Base-by-base conservation (phyloP, 2,797 vertebrate species). In the Picus viridis region DNA sequence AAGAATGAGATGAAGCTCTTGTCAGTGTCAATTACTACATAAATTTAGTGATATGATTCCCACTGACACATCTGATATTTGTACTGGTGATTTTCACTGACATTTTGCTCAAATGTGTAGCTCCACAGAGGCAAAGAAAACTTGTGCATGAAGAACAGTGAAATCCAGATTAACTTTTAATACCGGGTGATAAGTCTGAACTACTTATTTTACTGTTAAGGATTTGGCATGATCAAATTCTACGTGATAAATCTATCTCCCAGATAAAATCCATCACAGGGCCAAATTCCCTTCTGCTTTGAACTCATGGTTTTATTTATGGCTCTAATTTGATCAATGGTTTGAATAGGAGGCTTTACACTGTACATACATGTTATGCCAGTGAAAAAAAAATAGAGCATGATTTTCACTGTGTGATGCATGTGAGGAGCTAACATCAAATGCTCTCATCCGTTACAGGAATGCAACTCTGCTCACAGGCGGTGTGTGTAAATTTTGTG, bases 161-260 rank as follows among this genome's bases (percentile, higher is more conserved):
- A 91, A 93, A 95, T 93, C 82, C 89, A 88, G 91, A 94, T 92
- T 96, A 88, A 83, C 91, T 94, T 95, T 94, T 94, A 96, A 96
- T 95, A 73, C 70, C 1, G 4, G 61, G 64, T 89, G 71, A 77
- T 93, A 93, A 92, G 64, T 82, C 88, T 88, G 85, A 91, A 96
- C 83, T 91, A 88, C 91, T 94, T 93, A 86, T 93, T 94, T 96
- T 86, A 88, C 80, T 51, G 53, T 61, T 79, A 86, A 72, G 92
- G 92, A 91, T 88, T 95, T 93, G 74, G 67, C 64, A 73, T 41
- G 54, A 89, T 91, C 80, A 92, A 93, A 93, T 81, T 89, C 70
- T 51, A 4, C 78, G 53, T 86, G 70, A 86, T 89, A 93, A 90
- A 88, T 88, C 73, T 86, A 30, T 85, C 65, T 90, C 57, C 53